Conservation (phyloP, 2,888 invertebrate genomes). For the Drosophila suboccidentalis region DNA sequence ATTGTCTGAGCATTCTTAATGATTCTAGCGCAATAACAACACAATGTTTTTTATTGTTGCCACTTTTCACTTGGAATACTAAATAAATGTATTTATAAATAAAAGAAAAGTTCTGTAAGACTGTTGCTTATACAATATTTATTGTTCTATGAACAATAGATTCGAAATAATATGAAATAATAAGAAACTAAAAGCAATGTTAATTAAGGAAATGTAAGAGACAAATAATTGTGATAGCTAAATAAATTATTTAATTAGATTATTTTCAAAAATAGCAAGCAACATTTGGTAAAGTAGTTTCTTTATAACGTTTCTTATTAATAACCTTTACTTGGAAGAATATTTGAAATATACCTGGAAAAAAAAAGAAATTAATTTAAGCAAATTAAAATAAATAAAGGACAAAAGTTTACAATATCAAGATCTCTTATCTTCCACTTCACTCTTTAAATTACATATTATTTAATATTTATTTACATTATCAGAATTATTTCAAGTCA, state of each 20-base stretch:
- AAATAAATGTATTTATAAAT: constrained; percentile 7
- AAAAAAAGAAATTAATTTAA: no score
- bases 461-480: no score
- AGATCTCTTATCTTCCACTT: no score
- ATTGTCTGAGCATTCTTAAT: constrained; percentile 34
- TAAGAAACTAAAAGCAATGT: neutral
- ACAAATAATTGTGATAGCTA: neutral
- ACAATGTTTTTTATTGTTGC: constrained; percentile 4
- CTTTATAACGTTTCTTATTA: no score
- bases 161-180: neutral
- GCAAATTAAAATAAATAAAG: neutral
- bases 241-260: neutral
- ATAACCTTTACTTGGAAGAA: no score
- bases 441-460: neutral
- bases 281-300: no score
- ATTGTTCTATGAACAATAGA: neutral
- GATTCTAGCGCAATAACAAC: constrained; percentile 19
- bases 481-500: neutral
- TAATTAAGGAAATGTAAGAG: neutral
- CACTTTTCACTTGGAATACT: constrained; percentile 9
- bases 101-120: neutral
- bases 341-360: no score
- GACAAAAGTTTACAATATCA: no score
- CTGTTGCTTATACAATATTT: neutral
- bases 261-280: neutral